Percentiles rank a stretch among this genome's conserved stretches.
These are phyloP conservation scores for Otocyon megalotis DNA, from an alignment of 2,113 vertebrate genomes.

Conservation along the genomic window DNA sequence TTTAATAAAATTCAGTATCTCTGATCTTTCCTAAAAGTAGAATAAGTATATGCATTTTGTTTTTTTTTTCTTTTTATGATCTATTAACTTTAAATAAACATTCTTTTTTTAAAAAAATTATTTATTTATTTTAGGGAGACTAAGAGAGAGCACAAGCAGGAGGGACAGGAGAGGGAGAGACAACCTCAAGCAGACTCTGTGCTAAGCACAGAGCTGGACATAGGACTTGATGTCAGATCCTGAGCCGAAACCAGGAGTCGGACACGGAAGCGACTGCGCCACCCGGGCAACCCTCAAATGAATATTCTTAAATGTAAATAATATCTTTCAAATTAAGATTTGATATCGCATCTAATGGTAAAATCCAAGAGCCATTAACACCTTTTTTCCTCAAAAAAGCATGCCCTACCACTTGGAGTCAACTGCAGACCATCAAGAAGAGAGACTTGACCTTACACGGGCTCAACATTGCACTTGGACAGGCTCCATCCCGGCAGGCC, in stretches of 20 bases:
- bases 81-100: background rate
- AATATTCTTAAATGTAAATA: conserved; percentile 4
- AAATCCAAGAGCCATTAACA: background rate
- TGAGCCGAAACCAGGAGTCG: background rate
- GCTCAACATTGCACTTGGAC: background rate
- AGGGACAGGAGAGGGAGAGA: background rate
- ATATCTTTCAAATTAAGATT: background rate
- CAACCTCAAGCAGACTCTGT: background rate
- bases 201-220: background rate
- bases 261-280: background rate
- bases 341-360: background rate
- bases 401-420: background rate
- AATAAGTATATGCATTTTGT: background rate
- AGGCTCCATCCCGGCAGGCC: background rate
- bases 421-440: background rate
- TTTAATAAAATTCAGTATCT: background rate
- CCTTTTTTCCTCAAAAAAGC: background rate
- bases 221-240: background rate
- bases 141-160: background rate
- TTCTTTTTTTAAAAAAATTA: background rate
- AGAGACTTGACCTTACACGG: background rate
- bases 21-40: background rate
- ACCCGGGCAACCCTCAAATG: background rate
- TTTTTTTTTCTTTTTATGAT: background rate
- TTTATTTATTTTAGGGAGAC: background rate